A percentile compares a stretch with the other conserved stretches of the same genome.
phyloP scores from a whole-genome alignment of 2,888 invertebrate species.

The Lampropteryx suffumata region DNA sequence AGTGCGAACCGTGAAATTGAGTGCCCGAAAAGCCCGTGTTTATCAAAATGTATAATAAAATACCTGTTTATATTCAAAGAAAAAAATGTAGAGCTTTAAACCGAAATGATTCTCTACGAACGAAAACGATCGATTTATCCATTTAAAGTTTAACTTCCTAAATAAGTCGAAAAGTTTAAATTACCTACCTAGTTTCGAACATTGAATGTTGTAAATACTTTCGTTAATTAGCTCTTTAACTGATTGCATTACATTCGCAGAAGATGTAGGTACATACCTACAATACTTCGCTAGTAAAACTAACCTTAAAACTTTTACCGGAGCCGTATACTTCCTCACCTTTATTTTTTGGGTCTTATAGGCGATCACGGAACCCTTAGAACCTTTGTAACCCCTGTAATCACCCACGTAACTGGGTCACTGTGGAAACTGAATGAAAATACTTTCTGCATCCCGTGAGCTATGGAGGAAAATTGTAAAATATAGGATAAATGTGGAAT shows the following conservation, averaged over 20 bases:
- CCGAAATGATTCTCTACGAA: constrained; percentile 7
- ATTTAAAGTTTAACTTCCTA: constrained; percentile 21
- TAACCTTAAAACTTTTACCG: no score
- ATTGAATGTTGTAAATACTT: constrained; percentile 12
- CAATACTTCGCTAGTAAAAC: no score
- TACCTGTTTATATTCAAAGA: no score
- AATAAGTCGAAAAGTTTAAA: constrained; percentile 1
- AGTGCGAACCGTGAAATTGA: no score
- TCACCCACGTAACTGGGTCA: constrained; percentile 3
- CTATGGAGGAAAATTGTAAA: no score
- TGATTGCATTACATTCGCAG: not conserved
- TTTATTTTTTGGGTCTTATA: not conserved
- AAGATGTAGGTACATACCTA: no score
- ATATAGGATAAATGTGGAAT: not conserved
- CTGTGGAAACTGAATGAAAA: not conserved
- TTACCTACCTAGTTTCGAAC: constrained; percentile 21
- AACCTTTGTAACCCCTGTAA: not conserved
- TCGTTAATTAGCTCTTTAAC: constrained; percentile 15
- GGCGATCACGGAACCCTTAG: not conserved
- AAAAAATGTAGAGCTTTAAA: no score
- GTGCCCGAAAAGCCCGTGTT: no score
- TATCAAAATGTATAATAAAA: not conserved
- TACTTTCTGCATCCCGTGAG: no score
- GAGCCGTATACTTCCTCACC: no score
- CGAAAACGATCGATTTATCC: constrained; percentile 11